Conservation (phyloP, 2,113 vertebrate species). For the Clupea harengus region DNA sequence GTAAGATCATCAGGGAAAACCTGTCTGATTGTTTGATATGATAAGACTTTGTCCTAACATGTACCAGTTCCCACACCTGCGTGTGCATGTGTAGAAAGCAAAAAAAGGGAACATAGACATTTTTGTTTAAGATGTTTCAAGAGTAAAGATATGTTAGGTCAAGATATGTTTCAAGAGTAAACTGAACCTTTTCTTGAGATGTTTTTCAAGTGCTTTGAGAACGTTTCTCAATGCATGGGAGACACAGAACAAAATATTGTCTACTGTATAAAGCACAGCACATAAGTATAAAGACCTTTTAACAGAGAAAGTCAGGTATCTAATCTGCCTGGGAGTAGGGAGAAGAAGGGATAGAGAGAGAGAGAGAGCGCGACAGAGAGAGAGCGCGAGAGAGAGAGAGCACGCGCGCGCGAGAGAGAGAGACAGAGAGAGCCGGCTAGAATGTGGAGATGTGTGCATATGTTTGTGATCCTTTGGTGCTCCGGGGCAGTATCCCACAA, state of each 20-base stretch:
- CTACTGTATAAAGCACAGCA: background rate
- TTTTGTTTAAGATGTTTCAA: background rate
- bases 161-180: background rate
- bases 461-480: constrained; percentile 2
- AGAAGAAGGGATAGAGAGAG: constrained; percentile 27
- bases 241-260: background rate
- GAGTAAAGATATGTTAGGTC: background rate
- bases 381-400: background rate
- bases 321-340: constrained; percentile 18
- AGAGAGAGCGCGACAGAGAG: background rate
- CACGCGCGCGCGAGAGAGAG: constrained; percentile 27
- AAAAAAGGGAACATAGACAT: background rate
- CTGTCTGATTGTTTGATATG: too few relatives aligned
- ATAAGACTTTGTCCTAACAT: background rate
- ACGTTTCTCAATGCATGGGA: background rate
- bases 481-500: background rate
- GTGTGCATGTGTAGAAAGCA: background rate
- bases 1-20: background rate
- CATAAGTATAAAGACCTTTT: background rate
- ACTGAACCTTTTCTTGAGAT: background rate
- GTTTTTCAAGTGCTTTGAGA: background rate
- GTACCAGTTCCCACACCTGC: background rate
- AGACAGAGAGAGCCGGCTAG: background rate
- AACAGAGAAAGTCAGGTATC: background rate
- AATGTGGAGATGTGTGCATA: background rate